These are phyloP conservation scores for Taeniopygia guttata DNA, from an alignment of 2,797 vertebrate genomes.

Conservation along the genomic window DNA sequence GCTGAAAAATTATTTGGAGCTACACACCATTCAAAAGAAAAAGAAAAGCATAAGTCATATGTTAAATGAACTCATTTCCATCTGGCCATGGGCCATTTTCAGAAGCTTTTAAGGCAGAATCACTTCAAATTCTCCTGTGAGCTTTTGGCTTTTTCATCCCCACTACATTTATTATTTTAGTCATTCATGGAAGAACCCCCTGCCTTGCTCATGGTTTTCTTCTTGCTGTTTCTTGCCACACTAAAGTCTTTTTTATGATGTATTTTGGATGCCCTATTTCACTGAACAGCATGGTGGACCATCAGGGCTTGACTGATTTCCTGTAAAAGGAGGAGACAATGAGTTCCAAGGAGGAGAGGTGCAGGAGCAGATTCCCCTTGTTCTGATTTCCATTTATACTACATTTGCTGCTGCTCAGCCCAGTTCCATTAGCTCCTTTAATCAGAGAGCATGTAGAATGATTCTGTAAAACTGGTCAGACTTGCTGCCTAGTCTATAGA, in stretches of 20 bases:
- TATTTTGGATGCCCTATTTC: conserved; percentile 8
- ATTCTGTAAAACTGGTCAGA: background rate
- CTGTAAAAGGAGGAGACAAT: background rate
- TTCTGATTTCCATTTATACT: background rate
- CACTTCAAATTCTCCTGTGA: conserved; percentile 2
- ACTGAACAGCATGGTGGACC: background rate
- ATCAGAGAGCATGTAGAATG: background rate
- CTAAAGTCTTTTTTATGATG: background rate
- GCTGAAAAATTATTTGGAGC: conserved; percentile 9
- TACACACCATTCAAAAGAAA: conserved; percentile 27
- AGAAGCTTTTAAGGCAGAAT: conserved; percentile 32
- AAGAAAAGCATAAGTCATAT: conserved; percentile 29
- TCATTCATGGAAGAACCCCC: background rate
- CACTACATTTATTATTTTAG: conserved; percentile 33
- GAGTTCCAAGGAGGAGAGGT: background rate
- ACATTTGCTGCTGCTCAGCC: background rate
- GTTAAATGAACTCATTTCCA: conserved; percentile 51
- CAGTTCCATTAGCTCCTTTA: background rate
- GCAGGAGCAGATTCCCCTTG: background rate
- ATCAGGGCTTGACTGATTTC: background rate
- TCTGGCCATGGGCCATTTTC: conserved; percentile 34
- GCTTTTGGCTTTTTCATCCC: conserved; percentile 33
- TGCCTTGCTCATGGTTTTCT: background rate
- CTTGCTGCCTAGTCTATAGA: background rate
- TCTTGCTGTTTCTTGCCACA: background rate